Evolutionary conservation across 1,140 invertebrate species (phyloP).

Genomic region (Piezodorus guildinii): DNA sequence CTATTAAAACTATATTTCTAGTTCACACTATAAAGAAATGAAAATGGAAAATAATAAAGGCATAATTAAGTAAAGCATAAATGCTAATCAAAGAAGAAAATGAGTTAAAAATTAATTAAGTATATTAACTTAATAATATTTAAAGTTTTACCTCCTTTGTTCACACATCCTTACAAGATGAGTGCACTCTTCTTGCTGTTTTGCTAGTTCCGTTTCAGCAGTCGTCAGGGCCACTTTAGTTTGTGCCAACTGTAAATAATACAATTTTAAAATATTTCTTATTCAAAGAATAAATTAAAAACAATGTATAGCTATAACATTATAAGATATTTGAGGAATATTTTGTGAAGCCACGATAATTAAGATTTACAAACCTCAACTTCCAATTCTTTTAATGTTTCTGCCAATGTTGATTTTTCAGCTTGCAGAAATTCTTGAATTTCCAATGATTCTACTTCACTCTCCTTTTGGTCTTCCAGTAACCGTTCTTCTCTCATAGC

Average conservation of each 20-base stretch:
- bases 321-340: not conserved
- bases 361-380: constrained; percentile 39
- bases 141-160: constrained; percentile 47
- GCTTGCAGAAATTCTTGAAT: constrained; percentile 66
- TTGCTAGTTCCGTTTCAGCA: constrained; percentile 45
- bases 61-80: not conserved
- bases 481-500: constrained; percentile 51
- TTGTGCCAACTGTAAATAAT: constrained; percentile 30
- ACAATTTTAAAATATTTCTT: not conserved
- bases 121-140: too few species aligned
- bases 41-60: not conserved
- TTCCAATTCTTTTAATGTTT: constrained; percentile 63
- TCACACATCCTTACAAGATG: constrained; percentile 66
- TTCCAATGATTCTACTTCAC: constrained; percentile 56
- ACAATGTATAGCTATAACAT: not conserved
- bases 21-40: too few species aligned
- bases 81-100: not conserved
- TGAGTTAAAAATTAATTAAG: too few species aligned
- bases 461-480: constrained; percentile 55
- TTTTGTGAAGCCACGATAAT: not conserved
- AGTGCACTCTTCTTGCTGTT: constrained; percentile 60
- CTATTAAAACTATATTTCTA: too few species aligned
- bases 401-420: constrained; percentile 56
- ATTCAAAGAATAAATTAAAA: not conserved
- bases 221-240: constrained; percentile 40